A percentile compares a stretch with the other conserved stretches of the same genome.
Evolutionary conservation across 2,797 vertebrate genomes (phyloP).

Genomic region (Trachurus trachurus): DNA sequence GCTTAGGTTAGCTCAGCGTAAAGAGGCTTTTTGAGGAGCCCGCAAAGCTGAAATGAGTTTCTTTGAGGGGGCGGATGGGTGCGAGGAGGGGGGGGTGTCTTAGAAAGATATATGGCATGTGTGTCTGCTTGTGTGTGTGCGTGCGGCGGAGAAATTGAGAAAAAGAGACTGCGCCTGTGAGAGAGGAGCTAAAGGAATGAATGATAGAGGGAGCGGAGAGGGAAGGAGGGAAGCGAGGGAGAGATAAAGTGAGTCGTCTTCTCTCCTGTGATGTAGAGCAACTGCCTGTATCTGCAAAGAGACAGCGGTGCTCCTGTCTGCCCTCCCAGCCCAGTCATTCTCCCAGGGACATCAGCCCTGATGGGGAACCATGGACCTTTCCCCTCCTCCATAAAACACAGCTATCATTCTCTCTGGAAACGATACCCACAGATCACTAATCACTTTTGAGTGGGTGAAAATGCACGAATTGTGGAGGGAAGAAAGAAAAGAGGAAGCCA

Average conservation of each 20-base stretch:
- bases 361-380: slow-evolving; percentile 73
- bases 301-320: slow-evolving; percentile 79
- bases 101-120: slow-evolving; percentile 73
- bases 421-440: slow-evolving; percentile 81
- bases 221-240: slow-evolving; percentile 59
- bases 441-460: slow-evolving; percentile 78
- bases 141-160: slow-evolving; percentile 66
- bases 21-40: slow-evolving; percentile 84
- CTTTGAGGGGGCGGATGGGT: slow-evolving; percentile 78
- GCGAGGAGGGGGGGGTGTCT: slow-evolving; percentile 64
- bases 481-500: slow-evolving; percentile 74
- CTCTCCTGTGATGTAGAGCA: slow-evolving; percentile 78
- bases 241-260: slow-evolving; percentile 81
- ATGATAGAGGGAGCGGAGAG: slow-evolving; percentile 69
- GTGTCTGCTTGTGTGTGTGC: slow-evolving; percentile 55
- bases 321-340: slow-evolving; percentile 73
- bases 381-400: slow-evolving; percentile 74
- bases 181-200: slow-evolving; percentile 73
- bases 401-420: slow-evolving; percentile 75
- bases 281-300: slow-evolving; percentile 84
- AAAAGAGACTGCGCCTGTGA: slow-evolving; percentile 68
- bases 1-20: slow-evolving; percentile 82
- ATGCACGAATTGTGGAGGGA: slow-evolving; percentile 69
- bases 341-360: slow-evolving; percentile 66
- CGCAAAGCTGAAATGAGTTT: slow-evolving; percentile 82